A percentile compares a stretch with the other conserved stretches of the same genome.
These are phyloP conservation scores for Achroia grisella DNA, from an alignment of 1,140 invertebrate genomes.

Conservation along the genomic window DNA sequence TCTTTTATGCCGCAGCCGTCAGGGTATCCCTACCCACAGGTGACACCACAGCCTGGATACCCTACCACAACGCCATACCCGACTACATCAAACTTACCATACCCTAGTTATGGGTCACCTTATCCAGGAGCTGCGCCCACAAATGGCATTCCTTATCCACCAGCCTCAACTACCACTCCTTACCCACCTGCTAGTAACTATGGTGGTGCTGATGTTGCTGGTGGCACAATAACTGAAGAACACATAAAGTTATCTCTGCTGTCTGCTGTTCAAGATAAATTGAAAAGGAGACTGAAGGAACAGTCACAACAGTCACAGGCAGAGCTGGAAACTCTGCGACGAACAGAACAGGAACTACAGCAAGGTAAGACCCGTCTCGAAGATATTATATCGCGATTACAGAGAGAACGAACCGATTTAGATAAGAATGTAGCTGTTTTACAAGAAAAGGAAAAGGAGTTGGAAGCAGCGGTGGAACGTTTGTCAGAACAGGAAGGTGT, in stretches of 20 bases:
- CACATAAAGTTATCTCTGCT: slow-evolving; percentile 95
- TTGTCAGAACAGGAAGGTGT: slow-evolving; percentile 86
- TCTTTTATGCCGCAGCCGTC: slow-evolving; percentile 79
- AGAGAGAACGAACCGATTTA: slow-evolving; percentile 89
- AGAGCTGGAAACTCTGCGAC: slow-evolving; percentile 91
- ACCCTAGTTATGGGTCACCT: slow-evolving; percentile 50
- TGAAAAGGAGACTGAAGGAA: slow-evolving; percentile 90
- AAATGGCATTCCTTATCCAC: slow-evolving; percentile 46
- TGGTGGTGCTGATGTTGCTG: slow-evolving; percentile 63
- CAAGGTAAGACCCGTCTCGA: slow-evolving; percentile 90
- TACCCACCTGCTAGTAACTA: slow-evolving; percentile 61
- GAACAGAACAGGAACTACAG: slow-evolving; percentile 91
- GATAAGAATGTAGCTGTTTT: slow-evolving; percentile 89
- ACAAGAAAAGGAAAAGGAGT: slow-evolving; percentile 89
- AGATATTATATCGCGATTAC: slow-evolving; percentile 85
- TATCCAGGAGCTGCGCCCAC: slow-evolving; percentile 50
- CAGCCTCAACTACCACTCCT: slow-evolving; percentile 44
- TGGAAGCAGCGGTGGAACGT: slow-evolving; percentile 86
- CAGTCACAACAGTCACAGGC: slow-evolving; percentile 92
- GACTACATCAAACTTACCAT: slow-evolving; percentile 50
- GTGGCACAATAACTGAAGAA: slow-evolving; percentile 93
- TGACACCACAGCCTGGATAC: slow-evolving; percentile 49
- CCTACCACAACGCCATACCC: slow-evolving; percentile 51
- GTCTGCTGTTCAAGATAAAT: slow-evolving; percentile 96
- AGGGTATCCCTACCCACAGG: slow-evolving; percentile 48